Percentiles rank a stretch among this genome's conserved stretches.
These are phyloP conservation scores for Antigone vipio DNA, from an alignment of 2,113 vertebrate genomes.

Conservation along the genomic window DNA sequence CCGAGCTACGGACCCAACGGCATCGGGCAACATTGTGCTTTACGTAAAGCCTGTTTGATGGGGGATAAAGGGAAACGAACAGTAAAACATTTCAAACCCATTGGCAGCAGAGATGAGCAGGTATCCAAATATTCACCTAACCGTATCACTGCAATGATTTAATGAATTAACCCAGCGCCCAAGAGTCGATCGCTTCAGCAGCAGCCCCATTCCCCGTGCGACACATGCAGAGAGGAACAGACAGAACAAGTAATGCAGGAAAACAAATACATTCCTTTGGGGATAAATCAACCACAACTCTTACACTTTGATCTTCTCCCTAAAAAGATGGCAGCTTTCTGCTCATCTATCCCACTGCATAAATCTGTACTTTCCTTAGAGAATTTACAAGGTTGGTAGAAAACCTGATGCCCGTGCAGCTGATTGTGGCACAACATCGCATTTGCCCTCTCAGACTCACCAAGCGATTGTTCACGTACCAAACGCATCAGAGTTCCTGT, in stretches of 20 bases:
- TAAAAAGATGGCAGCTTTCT: neutral
- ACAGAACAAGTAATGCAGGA: neutral
- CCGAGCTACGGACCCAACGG: neutral
- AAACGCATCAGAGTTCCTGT: no score
- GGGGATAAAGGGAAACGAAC: neutral
- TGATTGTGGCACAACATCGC: neutral
- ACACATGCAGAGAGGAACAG: neutral
- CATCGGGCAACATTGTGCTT: neutral
- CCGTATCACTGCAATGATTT: accelerated
- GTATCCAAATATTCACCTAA: neutral
- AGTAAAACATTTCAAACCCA: no score
- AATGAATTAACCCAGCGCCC: no score
- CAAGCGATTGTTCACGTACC: no score
- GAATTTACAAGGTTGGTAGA: neutral
- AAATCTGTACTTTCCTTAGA: neutral
- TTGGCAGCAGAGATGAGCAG: neutral
- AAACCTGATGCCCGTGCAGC: neutral
- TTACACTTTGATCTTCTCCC: neutral
- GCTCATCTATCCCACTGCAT: neutral
- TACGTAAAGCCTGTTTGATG: neutral
- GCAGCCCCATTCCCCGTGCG: neutral
- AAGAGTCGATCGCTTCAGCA: no score
- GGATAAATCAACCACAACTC: neutral
- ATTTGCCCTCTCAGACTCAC: neutral
- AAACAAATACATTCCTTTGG: neutral